Evolutionary conservation across 2,888 invertebrate species (phyloP), one percentile per base, ranked within the genome.

Genomic region (Latrodectus elegans): DNA sequence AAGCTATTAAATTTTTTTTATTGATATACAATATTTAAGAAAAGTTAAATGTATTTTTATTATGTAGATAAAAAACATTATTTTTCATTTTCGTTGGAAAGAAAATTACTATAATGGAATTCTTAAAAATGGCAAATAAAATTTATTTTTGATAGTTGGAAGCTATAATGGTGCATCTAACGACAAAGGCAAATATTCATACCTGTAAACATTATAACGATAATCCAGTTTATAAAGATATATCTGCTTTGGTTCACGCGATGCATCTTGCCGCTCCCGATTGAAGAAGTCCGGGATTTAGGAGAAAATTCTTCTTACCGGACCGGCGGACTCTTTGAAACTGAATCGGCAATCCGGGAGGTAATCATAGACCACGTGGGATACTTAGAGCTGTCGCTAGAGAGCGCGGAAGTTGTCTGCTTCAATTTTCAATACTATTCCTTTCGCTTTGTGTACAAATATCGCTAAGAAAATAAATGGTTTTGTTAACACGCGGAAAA

Each of bases 241-340:
- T 55, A 22, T 17, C 38, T 38, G 9, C 68, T 67, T 55, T 53
- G 49, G 12, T 22, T 51, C 15, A 70, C n/a, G 22, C 75, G 72
- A 68, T 75, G 80, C 85, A 80, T 80, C 77, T 22, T 53, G 17
- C 12, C 49, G 26, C 14, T 78, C 53, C 10, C n/a, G 17, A 12
- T 8, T 26, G 15, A 38, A 53, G 70, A 68, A 26, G 38, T 86
- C 71, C 84, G 77, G 72, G 53, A 82, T 68, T 68, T 17, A 67
- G n/a, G 49, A 60, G 49, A 22, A 53, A 52, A 17, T 75, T 17
- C 67, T 75, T 65, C 74, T 75, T 82, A 73, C 64, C 81, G 76
- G 77, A 75, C 65, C 60, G 80, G 49, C 80, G n/a, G 75, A 80
- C 72, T 87, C 76, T 77, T 81, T 52, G 68, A 81, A 81, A 87